Base-by-base conservation (phyloP, 2,888 invertebrate genomes). In the Noctua janthe region DNA sequence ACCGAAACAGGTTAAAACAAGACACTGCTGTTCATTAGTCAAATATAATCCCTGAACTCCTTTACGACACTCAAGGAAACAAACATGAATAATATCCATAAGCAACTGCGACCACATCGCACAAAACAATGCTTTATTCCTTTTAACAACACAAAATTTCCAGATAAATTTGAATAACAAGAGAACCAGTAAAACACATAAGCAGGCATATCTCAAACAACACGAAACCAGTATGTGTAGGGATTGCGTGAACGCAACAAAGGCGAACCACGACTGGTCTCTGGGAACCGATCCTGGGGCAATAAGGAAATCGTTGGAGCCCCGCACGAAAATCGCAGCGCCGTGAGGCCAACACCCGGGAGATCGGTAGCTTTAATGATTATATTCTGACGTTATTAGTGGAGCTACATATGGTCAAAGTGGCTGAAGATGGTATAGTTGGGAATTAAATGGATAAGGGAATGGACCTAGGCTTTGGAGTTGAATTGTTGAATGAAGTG, bases 301-400 rank as follows among this genome's bases (percentile, higher is more conserved):
- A 96, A 96, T 96, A 94, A 96, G 96, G 96, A 96, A 96, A 96
- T 94, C 91, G 94, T 94, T 93, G 91, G 91, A 83, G 94, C 88
- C 89, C 92, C 88, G 94, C 94, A 95, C 95, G 95, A 96, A 96
- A 95, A 96, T 95, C 94, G 92, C 90, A 90, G 86, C 93, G 92
- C 92, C 95, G 96, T 96, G 96, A 95, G 93, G 86, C 84, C 82
- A 87, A 90, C 88, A 90, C 82, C 83, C 82, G 76, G 77, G 87
- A 83, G 86, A 90, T 89, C 90, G 87, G 93, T 92, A 93, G 93
- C 92, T 90, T 88, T 94, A 94, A 94, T 94, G 94, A 94, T 93
- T 91, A 92, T 93, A 91, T 92, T 93, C 80, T 90, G 89, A 87
- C 82, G 88, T 91, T 93, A 93, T 93, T 92, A 93, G 89, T 69